phyloP scores from a whole-genome alignment of 1,140 invertebrate species.

The Drosophila kepulauana region DNA sequence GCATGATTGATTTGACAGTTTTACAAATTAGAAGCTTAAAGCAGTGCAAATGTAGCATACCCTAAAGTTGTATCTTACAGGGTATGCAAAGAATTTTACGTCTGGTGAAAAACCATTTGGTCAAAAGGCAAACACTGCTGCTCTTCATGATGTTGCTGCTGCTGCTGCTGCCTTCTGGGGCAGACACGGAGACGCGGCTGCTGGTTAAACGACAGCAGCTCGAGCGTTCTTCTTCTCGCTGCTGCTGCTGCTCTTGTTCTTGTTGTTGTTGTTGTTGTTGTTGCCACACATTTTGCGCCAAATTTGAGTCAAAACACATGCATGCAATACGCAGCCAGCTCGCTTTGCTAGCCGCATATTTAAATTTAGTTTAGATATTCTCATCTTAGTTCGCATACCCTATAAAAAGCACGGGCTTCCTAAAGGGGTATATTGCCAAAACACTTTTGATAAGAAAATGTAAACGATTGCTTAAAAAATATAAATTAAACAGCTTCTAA shows the following conservation, averaged over 20 bases:
- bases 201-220: conserved; percentile 1
- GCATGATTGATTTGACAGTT: too few species aligned
- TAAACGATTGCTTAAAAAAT: neutral
- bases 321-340: conserved; percentile 35
- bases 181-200: conserved; percentile 20
- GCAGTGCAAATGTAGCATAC: neutral
- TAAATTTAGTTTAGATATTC: conserved; percentile 42
- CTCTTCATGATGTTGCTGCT: too few species aligned
- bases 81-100: conserved; percentile 38
- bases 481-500: too few species aligned
- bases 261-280: conserved; percentile 14
- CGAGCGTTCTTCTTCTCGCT: neutral
- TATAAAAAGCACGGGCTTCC: neutral
- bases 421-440: conserved; percentile 6
- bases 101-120: conserved; percentile 33
- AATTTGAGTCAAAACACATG: conserved; percentile 48
- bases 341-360: conserved; percentile 31
- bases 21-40: neutral
- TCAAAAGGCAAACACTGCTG: conserved; percentile 6
- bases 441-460: neutral
- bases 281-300: conserved; percentile 49
- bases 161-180: conserved; percentile 6
- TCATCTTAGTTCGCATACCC: conserved; percentile 29
- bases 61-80: neutral
- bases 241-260: neutral